phyloP scores from a whole-genome alignment of 2,797 vertebrate species.

The Esox masquinongy region DNA sequence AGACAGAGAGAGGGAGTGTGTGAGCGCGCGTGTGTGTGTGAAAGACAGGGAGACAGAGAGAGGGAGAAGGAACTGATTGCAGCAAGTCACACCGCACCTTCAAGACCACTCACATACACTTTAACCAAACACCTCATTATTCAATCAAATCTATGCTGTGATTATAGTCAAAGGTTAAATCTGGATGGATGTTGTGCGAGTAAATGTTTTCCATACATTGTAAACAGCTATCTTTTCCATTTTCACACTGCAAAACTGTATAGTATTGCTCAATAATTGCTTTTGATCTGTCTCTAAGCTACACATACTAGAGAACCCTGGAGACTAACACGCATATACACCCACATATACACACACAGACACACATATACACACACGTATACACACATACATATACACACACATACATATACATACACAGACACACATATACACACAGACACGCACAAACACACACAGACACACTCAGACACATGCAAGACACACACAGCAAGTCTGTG shows the following conservation, averaged over 20 bases:
- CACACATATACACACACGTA: slow-evolving; percentile 32
- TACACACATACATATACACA: slow-evolving; percentile 5
- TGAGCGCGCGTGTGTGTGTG: no score
- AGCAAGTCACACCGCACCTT: background rate
- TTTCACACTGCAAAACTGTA: background rate
- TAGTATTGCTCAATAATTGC: background rate
- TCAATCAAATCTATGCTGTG: background rate
- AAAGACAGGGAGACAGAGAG: background rate
- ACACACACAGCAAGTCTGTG: slow-evolving; percentile 3
- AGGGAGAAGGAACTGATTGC: slow-evolving; percentile 4
- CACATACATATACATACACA: slow-evolving; percentile 14
- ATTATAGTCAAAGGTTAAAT: background rate
- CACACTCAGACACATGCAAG: slow-evolving; percentile 31
- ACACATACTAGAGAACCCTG: background rate
- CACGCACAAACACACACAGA: slow-evolving; percentile 18
- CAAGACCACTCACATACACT: slow-evolving; percentile 1
- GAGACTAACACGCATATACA: slow-evolving; percentile 3
- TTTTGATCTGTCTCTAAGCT: background rate
- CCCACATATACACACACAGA: slow-evolving; percentile 4
- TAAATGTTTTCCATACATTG: background rate
- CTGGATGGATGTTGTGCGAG: background rate
- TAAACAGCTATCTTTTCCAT: background rate
- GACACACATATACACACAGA: slow-evolving; percentile 17
- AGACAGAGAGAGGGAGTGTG: background rate
- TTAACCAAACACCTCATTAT: background rate